Conservation (phyloP, 2,113 vertebrate species). For the Psilopsiagon aurifrons region DNA sequence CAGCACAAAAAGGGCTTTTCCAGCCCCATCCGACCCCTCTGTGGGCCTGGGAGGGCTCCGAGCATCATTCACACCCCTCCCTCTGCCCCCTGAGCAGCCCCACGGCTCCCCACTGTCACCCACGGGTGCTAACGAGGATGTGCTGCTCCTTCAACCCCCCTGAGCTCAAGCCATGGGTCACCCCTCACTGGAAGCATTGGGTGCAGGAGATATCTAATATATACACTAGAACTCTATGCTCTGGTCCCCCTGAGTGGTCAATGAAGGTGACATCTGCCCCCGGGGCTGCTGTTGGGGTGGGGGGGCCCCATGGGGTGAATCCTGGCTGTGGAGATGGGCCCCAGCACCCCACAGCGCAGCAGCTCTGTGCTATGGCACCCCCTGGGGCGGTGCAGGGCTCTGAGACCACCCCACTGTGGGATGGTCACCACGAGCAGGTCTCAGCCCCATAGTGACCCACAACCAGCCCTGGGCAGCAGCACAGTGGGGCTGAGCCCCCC, state of each 20-base stretch:
- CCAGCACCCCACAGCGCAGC: background rate
- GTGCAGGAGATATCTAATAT: constrained; percentile 32
- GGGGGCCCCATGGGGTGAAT: rapidly evolving
- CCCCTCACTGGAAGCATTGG: background rate
- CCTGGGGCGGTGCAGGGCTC: background rate
- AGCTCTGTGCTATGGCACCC: background rate
- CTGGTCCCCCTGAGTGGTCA: constrained; percentile 22
- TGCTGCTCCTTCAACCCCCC: background rate
- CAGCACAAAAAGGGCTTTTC: background rate
- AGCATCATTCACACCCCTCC: background rate
- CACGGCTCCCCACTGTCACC: background rate
- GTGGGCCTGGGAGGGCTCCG: background rate
- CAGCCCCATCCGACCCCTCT: background rate
- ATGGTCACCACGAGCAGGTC: background rate
- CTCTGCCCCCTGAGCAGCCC: background rate
- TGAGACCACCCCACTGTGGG: background rate
- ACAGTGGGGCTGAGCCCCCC: background rate
- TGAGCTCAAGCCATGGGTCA: background rate
- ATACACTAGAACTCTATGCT: constrained; percentile 54
- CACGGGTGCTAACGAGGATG: background rate
- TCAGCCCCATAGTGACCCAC: background rate
- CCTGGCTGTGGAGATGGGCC: background rate
- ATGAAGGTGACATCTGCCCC: constrained; percentile 36
- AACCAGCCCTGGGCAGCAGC: background rate
- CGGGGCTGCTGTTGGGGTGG: background rate